phyloP scores from a whole-genome alignment of 2,888 invertebrate genomes.

The Synergus umbraculus region DNA sequence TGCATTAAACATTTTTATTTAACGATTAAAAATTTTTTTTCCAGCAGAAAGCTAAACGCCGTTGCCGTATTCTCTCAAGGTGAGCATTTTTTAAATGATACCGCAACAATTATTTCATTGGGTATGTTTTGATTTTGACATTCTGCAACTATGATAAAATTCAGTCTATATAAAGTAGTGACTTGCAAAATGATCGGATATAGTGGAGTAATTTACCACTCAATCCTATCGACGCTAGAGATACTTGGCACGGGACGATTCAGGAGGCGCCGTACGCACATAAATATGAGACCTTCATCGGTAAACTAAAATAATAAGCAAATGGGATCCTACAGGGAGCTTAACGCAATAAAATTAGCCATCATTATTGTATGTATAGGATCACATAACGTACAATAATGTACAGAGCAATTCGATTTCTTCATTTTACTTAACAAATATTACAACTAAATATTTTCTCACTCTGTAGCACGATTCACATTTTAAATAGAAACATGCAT shows the following conservation, averaged over 20 bases:
- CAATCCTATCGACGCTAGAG: neutral
- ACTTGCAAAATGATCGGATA: neutral
- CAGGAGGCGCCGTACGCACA: slow-evolving; percentile 19
- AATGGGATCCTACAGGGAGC: slow-evolving; percentile 9
- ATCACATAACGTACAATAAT: slow-evolving; percentile 6
- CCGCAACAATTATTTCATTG: no score
- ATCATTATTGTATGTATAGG: neutral
- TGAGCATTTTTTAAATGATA: no score
- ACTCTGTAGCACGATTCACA: no score
- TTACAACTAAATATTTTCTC: neutral
- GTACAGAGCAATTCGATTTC: neutral
- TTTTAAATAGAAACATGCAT: no score
- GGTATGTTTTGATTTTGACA: neutral
- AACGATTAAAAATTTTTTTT: no score
- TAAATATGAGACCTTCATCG: slow-evolving; percentile 18
- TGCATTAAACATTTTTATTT: no score
- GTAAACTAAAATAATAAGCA: slow-evolving; percentile 21
- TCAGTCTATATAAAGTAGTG: neutral
- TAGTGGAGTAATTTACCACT: slow-evolving; percentile 14
- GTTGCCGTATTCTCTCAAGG: no score
- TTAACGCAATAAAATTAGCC: neutral
- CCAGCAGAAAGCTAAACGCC: no score
- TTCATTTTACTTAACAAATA: neutral
- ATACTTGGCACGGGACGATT: slow-evolving; percentile 32
- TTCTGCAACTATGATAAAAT: neutral